Evolutionary conservation across 37 sponge, comb jelly and placozoan genomes (phyloP).

Genomic region (Cliona cf. orientalis): DNA sequence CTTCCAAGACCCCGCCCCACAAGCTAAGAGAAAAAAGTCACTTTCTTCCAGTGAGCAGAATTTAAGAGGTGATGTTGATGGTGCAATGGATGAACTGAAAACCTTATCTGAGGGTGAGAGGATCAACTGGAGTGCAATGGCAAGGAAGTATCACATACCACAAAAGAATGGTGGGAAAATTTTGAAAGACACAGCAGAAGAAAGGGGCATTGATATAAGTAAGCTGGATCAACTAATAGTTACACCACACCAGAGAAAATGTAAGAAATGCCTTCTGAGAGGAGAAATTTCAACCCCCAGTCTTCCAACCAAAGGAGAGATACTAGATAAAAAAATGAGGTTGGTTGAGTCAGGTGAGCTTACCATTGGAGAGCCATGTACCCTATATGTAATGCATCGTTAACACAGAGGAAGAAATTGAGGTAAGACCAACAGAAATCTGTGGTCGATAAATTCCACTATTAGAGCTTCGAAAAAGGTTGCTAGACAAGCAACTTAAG

Average conservation of each 20-base stretch:
- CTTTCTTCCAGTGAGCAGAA: neutral
- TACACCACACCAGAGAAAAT: neutral
- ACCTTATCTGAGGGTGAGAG: neutral
- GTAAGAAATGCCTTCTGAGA: neutral
- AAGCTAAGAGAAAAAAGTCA: neutral
- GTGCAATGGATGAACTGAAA: conserved; percentile 1
- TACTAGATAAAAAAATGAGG: neutral
- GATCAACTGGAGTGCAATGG: neutral
- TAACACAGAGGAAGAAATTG: neutral
- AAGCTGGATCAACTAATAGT: neutral
- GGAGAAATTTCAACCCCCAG: conserved; percentile 14
- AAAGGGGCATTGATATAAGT: conserved; percentile 5
- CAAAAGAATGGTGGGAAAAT: conserved; percentile 16
- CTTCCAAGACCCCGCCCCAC: neutral
- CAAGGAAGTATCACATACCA: conserved; percentile 2
- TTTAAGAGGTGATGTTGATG: neutral
- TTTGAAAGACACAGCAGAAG: conserved; percentile 7
- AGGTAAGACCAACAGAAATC: neutral
- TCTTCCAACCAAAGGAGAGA: neutral
- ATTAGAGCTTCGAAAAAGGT: conserved; percentile 7
- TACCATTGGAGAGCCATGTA: conserved; percentile 6
- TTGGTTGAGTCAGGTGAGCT: neutral
- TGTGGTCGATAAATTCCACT: conserved; percentile 32
- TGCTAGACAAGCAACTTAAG: conserved; percentile 15
- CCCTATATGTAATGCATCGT: neutral